phyloP scores from a whole-genome alignment of 2,797 vertebrate genomes.

The Pipistrellus pipistrellus region DNA sequence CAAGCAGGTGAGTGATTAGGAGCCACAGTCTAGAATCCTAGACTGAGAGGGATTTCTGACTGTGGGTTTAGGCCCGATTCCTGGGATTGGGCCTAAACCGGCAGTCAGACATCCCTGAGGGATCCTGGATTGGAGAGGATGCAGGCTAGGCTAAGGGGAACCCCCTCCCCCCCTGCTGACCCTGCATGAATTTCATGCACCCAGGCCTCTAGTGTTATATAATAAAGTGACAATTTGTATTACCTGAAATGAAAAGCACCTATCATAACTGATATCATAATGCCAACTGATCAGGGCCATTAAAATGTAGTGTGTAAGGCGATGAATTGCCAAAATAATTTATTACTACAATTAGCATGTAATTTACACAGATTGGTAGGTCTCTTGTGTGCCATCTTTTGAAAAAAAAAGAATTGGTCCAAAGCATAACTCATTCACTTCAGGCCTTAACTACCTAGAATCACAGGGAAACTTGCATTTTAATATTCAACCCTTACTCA shows the following conservation, averaged over 20 bases:
- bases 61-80: no score
- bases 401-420: constrained; percentile 12
- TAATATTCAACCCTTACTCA: background rate
- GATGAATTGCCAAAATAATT: background rate
- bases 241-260: background rate
- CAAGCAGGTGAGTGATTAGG: no score
- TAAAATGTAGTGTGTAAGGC: background rate
- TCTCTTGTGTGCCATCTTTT: background rate
- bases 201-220: background rate
- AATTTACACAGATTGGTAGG: background rate
- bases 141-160: no score
- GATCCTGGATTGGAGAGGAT: no score
- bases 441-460: background rate
- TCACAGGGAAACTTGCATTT: constrained; percentile 24
- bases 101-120: no score
- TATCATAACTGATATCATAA: background rate
- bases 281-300: background rate
- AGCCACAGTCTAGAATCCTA: no score
- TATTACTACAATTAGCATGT: constrained; percentile 11
- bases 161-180: no score
- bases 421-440: constrained; percentile 7
- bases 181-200: no score
- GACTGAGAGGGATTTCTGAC: no score
- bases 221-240: background rate
- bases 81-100: no score